phyloP scores from a whole-genome alignment of 37 sponge, comb jelly and placozoan species.

The Eunapius fragilis region DNA sequence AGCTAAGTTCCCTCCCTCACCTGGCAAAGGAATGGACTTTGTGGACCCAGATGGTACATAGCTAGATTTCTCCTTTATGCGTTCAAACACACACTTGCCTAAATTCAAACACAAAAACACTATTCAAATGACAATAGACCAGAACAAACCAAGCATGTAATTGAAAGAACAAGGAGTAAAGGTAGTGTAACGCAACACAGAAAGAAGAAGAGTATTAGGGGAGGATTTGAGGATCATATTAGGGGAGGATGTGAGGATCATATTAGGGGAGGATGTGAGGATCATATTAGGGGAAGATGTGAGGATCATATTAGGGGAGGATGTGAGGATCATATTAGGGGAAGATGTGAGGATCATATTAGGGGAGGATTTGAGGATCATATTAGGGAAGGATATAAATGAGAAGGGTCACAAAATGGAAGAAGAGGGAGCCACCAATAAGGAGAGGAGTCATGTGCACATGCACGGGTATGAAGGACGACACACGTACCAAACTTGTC shows the following conservation, averaged over 20 bases:
- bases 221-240: too few species aligned
- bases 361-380: too few species aligned
- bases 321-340: too few species aligned
- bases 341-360: too few species aligned
- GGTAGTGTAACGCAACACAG: too few species aligned
- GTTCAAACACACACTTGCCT: constrained; percentile 90
- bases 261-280: neutral
- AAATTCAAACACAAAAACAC: neutral
- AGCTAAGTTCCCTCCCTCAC: constrained; percentile 20
- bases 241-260: too few species aligned
- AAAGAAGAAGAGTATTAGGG: too few species aligned
- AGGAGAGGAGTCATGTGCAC: neutral
- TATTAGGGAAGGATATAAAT: too few species aligned
- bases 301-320: too few species aligned
- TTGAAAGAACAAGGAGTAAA: neutral
- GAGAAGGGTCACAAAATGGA: too few species aligned
- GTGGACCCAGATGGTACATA: constrained; percentile 29
- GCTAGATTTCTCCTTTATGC: constrained; percentile 85
- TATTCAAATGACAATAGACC: neutral
- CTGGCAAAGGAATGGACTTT: constrained; percentile 72
- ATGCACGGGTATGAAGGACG: neutral
- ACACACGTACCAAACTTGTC: constrained; percentile 89
- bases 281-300: neutral
- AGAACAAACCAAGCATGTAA: neutral
- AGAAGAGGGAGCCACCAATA: neutral